Percentiles rank a stretch among this genome's conserved stretches.
Evolutionary conservation across 1,140 invertebrate genomes (phyloP).

Genomic region (Penaeus indicus): DNA sequence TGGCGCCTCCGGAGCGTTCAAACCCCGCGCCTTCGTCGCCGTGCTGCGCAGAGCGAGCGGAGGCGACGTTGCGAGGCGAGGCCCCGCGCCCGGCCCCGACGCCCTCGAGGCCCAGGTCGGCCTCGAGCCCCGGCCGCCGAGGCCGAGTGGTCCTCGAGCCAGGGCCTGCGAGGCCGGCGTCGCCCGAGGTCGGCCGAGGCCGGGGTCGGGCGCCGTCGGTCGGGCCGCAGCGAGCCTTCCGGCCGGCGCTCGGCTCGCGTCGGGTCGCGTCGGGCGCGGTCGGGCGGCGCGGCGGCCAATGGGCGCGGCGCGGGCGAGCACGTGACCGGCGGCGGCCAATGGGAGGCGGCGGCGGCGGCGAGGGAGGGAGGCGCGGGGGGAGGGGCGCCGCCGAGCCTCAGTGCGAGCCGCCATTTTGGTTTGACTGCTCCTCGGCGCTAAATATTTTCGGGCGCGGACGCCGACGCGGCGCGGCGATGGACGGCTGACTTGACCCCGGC

Average conservation of each 20-base stretch:
- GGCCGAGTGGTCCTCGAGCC: no score
- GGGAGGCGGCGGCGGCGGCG: constrained; percentile 17
- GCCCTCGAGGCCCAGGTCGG: no score
- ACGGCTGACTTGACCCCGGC: constrained; percentile 39
- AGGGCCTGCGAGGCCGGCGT: no score
- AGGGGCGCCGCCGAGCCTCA: constrained; percentile 56
- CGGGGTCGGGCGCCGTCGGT: constrained; percentile 2
- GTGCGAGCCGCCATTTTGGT: constrained; percentile 63
- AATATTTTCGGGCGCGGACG: constrained; percentile 58
- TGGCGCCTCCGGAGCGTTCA: not conserved
- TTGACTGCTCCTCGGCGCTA: constrained; percentile 59
- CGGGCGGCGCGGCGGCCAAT: constrained; percentile 35
- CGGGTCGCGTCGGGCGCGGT: constrained; percentile 18
- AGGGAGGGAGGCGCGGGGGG: constrained; percentile 17
- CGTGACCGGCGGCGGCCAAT: constrained; percentile 45
- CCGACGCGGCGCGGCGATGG: constrained; percentile 44
- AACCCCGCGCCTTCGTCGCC: constrained; percentile 37
- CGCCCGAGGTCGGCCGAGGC: no score
- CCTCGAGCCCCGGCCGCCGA: no score
- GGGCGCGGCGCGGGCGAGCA: not conserved
- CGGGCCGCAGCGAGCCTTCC: constrained; percentile 58
- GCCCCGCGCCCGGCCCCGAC: no score
- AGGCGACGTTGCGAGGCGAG: not conserved
- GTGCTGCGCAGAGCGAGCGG: constrained; percentile 59
- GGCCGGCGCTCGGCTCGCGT: constrained; percentile 56